A percentile compares a stretch with the other conserved stretches of the same genome.
These are phyloP conservation scores for Leptogaster cylindrica DNA, from an alignment of 2,888 invertebrate genomes.

Conservation along the genomic window DNA sequence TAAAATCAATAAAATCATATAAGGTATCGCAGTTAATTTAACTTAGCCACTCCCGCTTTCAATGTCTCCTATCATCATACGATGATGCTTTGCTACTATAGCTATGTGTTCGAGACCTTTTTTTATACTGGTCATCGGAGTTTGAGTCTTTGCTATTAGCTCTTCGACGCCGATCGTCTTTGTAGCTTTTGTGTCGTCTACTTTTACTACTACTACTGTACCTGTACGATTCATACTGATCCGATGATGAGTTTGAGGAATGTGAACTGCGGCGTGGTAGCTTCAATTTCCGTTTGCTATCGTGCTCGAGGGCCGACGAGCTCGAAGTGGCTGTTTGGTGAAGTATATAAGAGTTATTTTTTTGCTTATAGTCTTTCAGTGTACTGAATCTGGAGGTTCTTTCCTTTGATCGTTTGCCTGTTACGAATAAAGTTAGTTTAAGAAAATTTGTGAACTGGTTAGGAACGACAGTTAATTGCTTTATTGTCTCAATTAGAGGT, in stretches of 20 bases:
- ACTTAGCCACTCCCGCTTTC: too few species aligned
- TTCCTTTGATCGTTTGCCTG: constrained; percentile 58
- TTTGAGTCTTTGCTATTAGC: constrained; percentile 10
- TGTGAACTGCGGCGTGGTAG: constrained; percentile 6
- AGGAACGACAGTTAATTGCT: background rate
- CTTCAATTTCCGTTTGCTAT: constrained; percentile 35
- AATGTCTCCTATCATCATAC: too few species aligned
- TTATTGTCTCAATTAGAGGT: background rate
- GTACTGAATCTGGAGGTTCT: constrained; percentile 61
- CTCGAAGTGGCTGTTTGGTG: constrained; percentile 30
- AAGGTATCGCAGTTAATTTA: too few species aligned
- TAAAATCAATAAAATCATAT: constrained; percentile 1
- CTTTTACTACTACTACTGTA: background rate
- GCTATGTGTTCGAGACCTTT: too few species aligned
- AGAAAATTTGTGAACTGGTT: background rate
- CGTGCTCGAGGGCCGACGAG: constrained; percentile 39
- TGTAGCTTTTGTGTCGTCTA: background rate
- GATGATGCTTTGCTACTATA: too few species aligned
- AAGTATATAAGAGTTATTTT: constrained; percentile 32
- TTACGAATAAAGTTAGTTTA: constrained; percentile 34
- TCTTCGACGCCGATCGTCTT: background rate
- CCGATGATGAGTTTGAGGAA: constrained; percentile 41
- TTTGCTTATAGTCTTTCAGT: constrained; percentile 56
- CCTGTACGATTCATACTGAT: constrained; percentile 39
- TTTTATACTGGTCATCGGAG: constrained; percentile 33